Conservation (phyloP, 1,140 invertebrate species). For the Episyrphus balteatus region DNA sequence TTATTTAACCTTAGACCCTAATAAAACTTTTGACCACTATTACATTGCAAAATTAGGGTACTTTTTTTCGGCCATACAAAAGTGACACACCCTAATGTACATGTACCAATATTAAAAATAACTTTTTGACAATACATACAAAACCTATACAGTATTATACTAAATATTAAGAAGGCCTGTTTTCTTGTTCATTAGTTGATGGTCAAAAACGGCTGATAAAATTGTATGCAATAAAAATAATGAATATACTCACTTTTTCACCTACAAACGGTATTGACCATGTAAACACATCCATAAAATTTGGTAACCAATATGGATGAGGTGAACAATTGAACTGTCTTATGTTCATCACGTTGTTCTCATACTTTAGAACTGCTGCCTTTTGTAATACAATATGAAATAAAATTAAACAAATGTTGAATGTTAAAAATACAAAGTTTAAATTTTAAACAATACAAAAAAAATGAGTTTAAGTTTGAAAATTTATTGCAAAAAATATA, state of each 20-base stretch:
- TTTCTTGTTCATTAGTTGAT: too few relatives aligned
- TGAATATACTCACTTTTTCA: conserved; percentile 68
- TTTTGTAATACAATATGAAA: conserved; percentile 38
- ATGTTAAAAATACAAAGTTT: conserved; percentile 1
- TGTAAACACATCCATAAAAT: conserved; percentile 99
- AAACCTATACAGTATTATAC: too few relatives aligned
- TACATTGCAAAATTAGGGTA: too few relatives aligned
- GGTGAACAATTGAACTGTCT: conserved; percentile 99
- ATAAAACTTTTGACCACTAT: too few relatives aligned
- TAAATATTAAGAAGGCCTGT: too few relatives aligned
- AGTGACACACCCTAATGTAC: too few relatives aligned
- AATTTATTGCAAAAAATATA: background rate
- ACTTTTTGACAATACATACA: too few relatives aligned
- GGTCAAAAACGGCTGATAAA: too few relatives aligned
- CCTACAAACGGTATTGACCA: conserved; percentile 99
- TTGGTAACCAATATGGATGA: conserved; percentile 99
- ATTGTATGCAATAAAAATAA: too few relatives aligned
- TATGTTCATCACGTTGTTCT: conserved; percentile 99
- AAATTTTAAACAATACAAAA: background rate
- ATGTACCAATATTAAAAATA: too few relatives aligned
- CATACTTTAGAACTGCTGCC: conserved; percentile 99
- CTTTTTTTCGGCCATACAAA: too few relatives aligned
- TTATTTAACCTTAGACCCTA: too few relatives aligned
- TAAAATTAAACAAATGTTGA: background rate
- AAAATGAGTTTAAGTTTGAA: background rate